Base-by-base conservation (phyloP, 1,140 invertebrate species). In the Brachionus asplanchnoidis region DNA sequence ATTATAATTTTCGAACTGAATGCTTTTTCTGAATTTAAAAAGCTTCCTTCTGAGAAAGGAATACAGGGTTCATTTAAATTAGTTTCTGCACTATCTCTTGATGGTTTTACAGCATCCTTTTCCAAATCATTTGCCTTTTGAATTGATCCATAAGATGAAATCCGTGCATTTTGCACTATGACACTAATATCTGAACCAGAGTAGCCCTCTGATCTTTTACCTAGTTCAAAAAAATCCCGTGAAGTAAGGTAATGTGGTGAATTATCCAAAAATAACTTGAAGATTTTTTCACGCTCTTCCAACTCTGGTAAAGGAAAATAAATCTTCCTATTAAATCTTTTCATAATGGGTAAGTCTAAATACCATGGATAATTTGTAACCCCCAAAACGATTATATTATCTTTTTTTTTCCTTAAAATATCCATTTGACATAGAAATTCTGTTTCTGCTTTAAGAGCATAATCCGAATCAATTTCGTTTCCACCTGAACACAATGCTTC, bases 331-430 rank as follows among this genome's bases (percentile, higher is more conserved):
- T 99, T 96, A 92, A 99, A 98, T 90, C 89, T 92, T 92, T 97
- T 93, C 85, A 97, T 92, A 87, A 99, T 99, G 86, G 97, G 97
- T 40, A 97, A 93, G 91, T 99, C 97, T 44, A 99, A 91, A 3
- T 95, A 94, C 97, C 97, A 99, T 7, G 97, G 97, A 88, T 99
- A 99, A 92, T 99, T 99, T n/a, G 97, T 99, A 50, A 97, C 97
- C 26, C 97, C 97, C 85, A 99, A 90, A 0, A 99, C 97, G 26
- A 99, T 91, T 85, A 99, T 95, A 60, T 96, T 95, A 88, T 98
- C 96, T 88, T 95, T 97, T 88, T 98, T 94, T 87, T 94, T 95
- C 2, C 97, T 96, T 42, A 98, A 96, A 87, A 96, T 93, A 92
- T 99, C 97, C 97, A 99, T 99, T 91, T 99, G 97, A 44, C 99